Conservation (phyloP, 2,113 vertebrate species). For the Chamaea fasciata region DNA sequence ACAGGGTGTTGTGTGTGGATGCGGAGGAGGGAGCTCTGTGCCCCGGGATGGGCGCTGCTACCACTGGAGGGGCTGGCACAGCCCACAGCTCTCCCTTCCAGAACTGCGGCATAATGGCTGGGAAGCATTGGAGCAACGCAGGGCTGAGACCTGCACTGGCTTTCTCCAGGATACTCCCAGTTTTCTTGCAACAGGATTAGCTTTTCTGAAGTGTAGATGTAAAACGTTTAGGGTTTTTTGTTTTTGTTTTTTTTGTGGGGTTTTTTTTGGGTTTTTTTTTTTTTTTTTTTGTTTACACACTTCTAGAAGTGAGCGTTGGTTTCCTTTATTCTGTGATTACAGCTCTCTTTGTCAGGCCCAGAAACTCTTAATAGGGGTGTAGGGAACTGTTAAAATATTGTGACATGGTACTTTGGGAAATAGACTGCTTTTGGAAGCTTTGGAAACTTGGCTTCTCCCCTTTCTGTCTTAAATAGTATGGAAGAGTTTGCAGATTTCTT, state of each 20-base stretch:
- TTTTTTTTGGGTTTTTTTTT: background rate
- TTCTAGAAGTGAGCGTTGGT: background rate
- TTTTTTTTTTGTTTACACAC: rapidly evolving
- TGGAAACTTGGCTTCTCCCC: background rate
- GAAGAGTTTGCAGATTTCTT: slow-evolving; percentile 54
- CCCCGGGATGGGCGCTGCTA: background rate
- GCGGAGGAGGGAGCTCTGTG: background rate
- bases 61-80: background rate
- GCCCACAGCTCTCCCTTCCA: background rate
- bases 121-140: background rate
- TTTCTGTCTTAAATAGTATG: background rate
- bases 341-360: background rate
- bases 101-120: rapidly evolving
- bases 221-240: background rate
- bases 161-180: background rate
- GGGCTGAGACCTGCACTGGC: background rate
- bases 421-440: background rate
- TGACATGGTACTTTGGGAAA: background rate
- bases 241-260: background rate
- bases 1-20: rapidly evolving
- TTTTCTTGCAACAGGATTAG: background rate
- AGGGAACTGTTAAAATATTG: slow-evolving; percentile 26
- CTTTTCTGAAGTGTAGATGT: background rate
- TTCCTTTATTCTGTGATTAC: slow-evolving; percentile 3
- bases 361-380: background rate